These are phyloP conservation scores for Drosophila micromelanica DNA, from an alignment of 1,140 invertebrate species.

Conservation along the genomic window DNA sequence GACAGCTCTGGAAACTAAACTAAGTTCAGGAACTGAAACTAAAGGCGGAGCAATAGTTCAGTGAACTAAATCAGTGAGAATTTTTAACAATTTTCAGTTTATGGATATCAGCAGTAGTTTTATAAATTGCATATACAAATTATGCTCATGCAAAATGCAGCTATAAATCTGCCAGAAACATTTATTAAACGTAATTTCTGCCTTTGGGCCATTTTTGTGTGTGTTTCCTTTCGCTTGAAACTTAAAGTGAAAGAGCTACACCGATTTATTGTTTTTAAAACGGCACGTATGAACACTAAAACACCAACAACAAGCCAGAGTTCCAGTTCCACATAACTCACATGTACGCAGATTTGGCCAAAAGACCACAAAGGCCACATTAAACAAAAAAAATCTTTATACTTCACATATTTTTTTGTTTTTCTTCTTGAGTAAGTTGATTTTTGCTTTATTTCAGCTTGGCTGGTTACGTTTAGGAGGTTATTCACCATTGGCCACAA, in stretches of 20 bases:
- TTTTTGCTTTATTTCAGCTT: conserved; percentile 14
- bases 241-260: conserved; percentile 54
- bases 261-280: conserved; percentile 60
- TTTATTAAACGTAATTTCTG: conserved; percentile 61
- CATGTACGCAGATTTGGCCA: conserved; percentile 39
- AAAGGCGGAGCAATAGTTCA: too few species aligned
- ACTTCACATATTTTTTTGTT: neutral
- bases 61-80: too few species aligned
- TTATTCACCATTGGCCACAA: conserved; percentile 43
- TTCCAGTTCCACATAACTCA: conserved; percentile 39
- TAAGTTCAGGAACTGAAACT: too few species aligned
- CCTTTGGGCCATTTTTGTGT: conserved; percentile 35
- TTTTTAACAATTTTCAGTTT: too few species aligned
- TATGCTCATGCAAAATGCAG: conserved; percentile 44
- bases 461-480: conserved; percentile 27
- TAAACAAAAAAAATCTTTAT: conserved; percentile 33
- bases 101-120: neutral
- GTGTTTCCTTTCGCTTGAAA: conserved; percentile 29
- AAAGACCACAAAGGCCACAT: conserved; percentile 12
- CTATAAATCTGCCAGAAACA: conserved; percentile 49
- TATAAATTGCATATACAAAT: conserved; percentile 27
- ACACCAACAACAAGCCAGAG: conserved; percentile 18
- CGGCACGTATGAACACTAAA: conserved; percentile 29
- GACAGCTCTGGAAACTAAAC: too few species aligned
- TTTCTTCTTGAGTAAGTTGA: neutral